Percentiles rank a stretch among this genome's conserved stretches.
Conservation (phyloP, 2,797 vertebrate genomes). For the Microctenopoma stevenorrisi region DNA sequence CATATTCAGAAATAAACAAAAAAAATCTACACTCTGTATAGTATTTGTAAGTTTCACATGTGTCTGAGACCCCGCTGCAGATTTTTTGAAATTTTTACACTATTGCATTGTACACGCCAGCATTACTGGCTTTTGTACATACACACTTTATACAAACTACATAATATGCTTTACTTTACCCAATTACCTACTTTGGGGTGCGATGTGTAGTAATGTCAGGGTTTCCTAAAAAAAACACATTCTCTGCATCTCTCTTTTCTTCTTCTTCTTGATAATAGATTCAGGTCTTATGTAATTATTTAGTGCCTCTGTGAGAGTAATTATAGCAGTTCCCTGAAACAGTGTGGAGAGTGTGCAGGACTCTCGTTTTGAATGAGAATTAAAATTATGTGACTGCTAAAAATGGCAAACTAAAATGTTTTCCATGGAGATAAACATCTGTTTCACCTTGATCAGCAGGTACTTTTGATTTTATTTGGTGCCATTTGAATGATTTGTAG, state of each 20-base stretch:
- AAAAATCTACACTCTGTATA: background rate
- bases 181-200: background rate
- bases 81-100: too few relatives aligned
- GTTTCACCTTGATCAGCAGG: background rate
- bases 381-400: conserved; percentile 3
- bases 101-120: too few relatives aligned
- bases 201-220: background rate
- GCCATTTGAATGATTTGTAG: background rate
- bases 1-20: background rate
- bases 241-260: background rate
- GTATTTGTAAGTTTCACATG: background rate
- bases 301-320: conserved; percentile 20
- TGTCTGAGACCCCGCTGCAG: background rate
- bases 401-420: background rate
- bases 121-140: background rate
- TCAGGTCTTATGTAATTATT: conserved; percentile 9
- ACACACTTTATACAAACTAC: background rate
- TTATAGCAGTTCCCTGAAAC: conserved; percentile 31
- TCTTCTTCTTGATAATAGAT: conserved; percentile 18
- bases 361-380: conserved; percentile 18
- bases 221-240: conserved; percentile 4
- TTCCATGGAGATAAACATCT: background rate
- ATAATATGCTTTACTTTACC: background rate
- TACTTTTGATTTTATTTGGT: background rate
- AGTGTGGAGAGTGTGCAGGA: conserved; percentile 5